Base-by-base conservation (phyloP, 1,140 invertebrate species). In the Diprion similis region DNA sequence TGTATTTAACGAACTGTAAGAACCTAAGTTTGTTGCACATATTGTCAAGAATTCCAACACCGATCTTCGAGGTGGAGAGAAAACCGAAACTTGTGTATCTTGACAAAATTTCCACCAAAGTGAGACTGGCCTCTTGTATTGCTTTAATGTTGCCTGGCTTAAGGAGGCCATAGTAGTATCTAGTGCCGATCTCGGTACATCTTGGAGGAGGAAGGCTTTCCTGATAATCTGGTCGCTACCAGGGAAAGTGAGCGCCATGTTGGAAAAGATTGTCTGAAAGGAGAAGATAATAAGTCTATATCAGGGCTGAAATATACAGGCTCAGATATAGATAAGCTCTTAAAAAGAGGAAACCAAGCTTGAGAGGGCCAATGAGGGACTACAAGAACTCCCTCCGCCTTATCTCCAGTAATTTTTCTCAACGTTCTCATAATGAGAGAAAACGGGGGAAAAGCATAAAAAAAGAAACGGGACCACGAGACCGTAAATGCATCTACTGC, bases 161-260 rank as follows among this genome's bases (percentile, higher is more conserved):
- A 83, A 46, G 17, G 81, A 83, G 1, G 75, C 73, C 24, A 82
- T 9, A 76, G 83, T 81, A 10, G 82, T 37, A 11, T 76, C 68
- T 10, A 80, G 6, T 0, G 76, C 68, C 17, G 77, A 18, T 47
- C 46, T 51, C 10, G 72, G 65, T 9, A 76, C 47, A n/a, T 66
- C 71, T 46, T 72, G 76, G 10, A 66, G 17, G 9, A 46, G 8
- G 59, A 81, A 78, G 1, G 74, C 66, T 51, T 76, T 24, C 80
- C 81, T 67, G 76, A 83, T 66, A 83, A 76, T 71, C 47, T 77
- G 69, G 78, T 80, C 64, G 70, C 79, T 67, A 68, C 77, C 75
- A 80, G 75, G 70, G 77, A 76, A 78, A 81, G 73, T 0, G 66
- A 66, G 8, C 59, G 51, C 59, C 46, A 46, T 45, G 68, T 65